phyloP scores from a whole-genome alignment of 1,140 invertebrate genomes.

The Trichonephila clavata region DNA sequence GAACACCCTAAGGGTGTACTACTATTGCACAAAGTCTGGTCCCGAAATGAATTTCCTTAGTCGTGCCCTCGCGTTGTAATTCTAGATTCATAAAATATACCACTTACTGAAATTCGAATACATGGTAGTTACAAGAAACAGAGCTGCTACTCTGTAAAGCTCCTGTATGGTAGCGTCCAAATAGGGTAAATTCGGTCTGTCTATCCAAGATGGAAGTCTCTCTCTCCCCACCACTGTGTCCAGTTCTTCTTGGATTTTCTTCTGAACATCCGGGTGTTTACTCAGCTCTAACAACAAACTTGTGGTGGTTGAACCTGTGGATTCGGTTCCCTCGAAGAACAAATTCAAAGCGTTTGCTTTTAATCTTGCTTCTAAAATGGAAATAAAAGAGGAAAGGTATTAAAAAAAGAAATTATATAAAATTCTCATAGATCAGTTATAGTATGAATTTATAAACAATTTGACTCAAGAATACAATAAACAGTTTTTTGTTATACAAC shows the following conservation, averaged over 20 bases:
- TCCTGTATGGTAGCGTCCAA: slow-evolving; percentile 73
- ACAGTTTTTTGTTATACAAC: too few relatives aligned
- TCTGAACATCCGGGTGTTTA: slow-evolving; percentile 76
- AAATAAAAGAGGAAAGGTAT: too few relatives aligned
- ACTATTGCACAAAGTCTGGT: too few relatives aligned
- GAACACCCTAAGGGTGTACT: too few relatives aligned
- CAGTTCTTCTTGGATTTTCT: slow-evolving; percentile 79
- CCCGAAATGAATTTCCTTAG: too few relatives aligned
- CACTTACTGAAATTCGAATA: slow-evolving; percentile 71
- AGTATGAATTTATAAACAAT: too few relatives aligned
- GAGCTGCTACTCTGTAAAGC: not conserved
- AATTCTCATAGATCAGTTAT: too few relatives aligned
- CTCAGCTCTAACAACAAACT: slow-evolving; percentile 10
- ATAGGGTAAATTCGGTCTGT: slow-evolving; percentile 77
- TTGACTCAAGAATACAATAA: too few relatives aligned
- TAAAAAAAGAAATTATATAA: too few relatives aligned
- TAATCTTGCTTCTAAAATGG: slow-evolving; percentile 20
- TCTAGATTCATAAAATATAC: too few relatives aligned
- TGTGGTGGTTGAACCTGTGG: not conserved
- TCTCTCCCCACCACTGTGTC: slow-evolving; percentile 79
- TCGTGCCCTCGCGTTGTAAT: too few relatives aligned
- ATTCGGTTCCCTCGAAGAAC: slow-evolving; percentile 63
- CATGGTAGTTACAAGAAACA: slow-evolving; percentile 40
- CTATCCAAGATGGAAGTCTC: slow-evolving; percentile 76
- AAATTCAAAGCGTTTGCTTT: slow-evolving; percentile 36